Evolutionary conservation across 2,888 invertebrate species (phyloP), one percentile per base, ranked within the genome.

Genomic region (Electrophaes corylata): DNA sequence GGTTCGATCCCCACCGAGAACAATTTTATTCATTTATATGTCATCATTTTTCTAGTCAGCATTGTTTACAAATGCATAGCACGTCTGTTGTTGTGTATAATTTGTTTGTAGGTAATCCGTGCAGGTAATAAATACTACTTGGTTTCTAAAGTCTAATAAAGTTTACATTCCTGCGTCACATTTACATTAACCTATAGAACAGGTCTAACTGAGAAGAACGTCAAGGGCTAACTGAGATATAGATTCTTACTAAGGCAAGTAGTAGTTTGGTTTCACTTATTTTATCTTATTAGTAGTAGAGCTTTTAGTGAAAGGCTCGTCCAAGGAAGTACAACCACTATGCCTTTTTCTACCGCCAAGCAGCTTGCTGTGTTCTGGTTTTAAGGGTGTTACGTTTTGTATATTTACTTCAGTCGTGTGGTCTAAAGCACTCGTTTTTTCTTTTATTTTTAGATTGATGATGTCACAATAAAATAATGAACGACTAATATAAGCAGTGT

Each of bases 161-260:
- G 19, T 49, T 31, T 12, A 49, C 31, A 41, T 49, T 49, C 14
- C 49, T 49, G 29, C 37, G 43, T 35, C 23, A 51, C 44, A 51
- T 23, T 51, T 18, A 48, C 10, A 37, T 16, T 14, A 35, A 35
- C 37, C 16, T 37, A 37, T 20, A 23, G 16, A 43, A 43, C 51
- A 10, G 35, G 31, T 49, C 40, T 31, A 11, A 45, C 45, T 45
- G 4, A 20, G 35, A 44, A 35, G 35, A 51, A 51, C 44, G 51
- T 44, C 51, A 51, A 51, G 51, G 51, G 51, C 43, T 51, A 19
- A 14, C 23, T 4, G 11, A 12, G 18, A 1, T 16, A 12, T n/a
- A 45, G 6, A 45, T 45, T n/a, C 26, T 10, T 33, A 18, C 4
- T n/a, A 31, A 45, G 12, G 43, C 29, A 39, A 39, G 26, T 10